Evolutionary conservation across 1,140 invertebrate genomes (phyloP).

Genomic region (Microplitis mediator): DNA sequence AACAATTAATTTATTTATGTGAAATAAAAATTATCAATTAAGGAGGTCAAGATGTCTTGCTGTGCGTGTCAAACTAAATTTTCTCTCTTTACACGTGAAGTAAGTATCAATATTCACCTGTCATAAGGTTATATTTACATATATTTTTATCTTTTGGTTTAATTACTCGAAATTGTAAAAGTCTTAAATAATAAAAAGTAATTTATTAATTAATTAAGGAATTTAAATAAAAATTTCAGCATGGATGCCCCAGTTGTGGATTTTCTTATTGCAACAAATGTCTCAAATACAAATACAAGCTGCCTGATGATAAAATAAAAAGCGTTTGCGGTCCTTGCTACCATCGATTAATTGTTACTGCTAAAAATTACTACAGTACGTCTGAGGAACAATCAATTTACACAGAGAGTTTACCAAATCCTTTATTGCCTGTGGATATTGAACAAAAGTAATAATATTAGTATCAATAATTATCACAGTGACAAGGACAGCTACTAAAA

Average conservation of each 20-base stretch:
- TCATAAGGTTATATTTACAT: slow-evolving; percentile 33
- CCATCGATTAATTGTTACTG: slow-evolving; percentile 40
- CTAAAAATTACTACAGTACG: slow-evolving; percentile 28
- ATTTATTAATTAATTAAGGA: not conserved
- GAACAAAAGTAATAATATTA: slow-evolving; percentile 44
- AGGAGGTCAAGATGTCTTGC: slow-evolving; percentile 45
- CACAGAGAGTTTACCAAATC: not conserved
- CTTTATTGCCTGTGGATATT: slow-evolving; percentile 48
- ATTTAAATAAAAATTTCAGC: slow-evolving; percentile 37
- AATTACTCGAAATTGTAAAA: slow-evolving; percentile 1
- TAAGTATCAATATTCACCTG: slow-evolving; percentile 33
- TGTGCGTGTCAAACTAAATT: slow-evolving; percentile 51
- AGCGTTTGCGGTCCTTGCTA: slow-evolving; percentile 56
- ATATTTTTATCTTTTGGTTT: slow-evolving; percentile 17
- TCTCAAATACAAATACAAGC: slow-evolving; percentile 53
- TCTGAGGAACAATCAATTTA: slow-evolving; percentile 4
- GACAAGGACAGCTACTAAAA: no score
- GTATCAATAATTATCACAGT: no score
- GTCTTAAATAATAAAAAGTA: no score
- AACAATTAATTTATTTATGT: not conserved
- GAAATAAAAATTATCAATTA: not conserved
- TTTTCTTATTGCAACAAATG: slow-evolving; percentile 58
- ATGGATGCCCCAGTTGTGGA: slow-evolving; percentile 55
- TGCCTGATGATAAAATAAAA: slow-evolving; percentile 43
- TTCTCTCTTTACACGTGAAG: slow-evolving; percentile 51